Evolutionary conservation across 1,140 invertebrate genomes (phyloP), one percentile per base, ranked within the genome.

Genomic region (Aphidius ervi): DNA sequence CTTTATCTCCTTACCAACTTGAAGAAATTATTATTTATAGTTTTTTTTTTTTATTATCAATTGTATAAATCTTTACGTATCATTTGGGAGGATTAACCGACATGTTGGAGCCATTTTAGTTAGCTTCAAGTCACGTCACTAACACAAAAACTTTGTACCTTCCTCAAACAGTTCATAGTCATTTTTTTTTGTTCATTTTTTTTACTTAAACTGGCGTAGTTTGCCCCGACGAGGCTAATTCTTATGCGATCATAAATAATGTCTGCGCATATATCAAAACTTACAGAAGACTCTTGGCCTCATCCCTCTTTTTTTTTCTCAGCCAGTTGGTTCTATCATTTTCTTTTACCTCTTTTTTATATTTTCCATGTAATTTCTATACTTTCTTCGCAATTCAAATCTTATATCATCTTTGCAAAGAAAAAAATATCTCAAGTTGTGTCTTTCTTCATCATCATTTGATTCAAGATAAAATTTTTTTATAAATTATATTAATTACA

Each of bases 181-280:
- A 23, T 10, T 37, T 53, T 37, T 47, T 16, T 62, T 39, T 37
- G n/a, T 43, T n/a, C 31, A 39, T 48, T 43, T 49, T 49, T 58
- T 50, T 50, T 49, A n/a, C 37, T 40, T 46, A 37, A 10, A 8
- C 23, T 31, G 23, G 23, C 48, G 53, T 58, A 42, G 66, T 61
- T 63, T 53, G 62, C 63, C 57, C 65, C 59, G 60, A 59, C 67
- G 65, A 47, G 63, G 70, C 70, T 74, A 74, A 74, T 74, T 74
- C 73, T 74, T 74, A 74, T 74, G 72, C 73, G 70, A 74, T 74
- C 73, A 68, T 74, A 74, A 74, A 74, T 74, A 74, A 74, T 67
- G 65, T 70, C 52, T 67, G 66, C 70, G 72, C 73, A 70, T 74
- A 74, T 73, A 74, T 74, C 71, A 74, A 72, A 74, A 73, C 69